Base-by-base conservation (phyloP, 2,888 invertebrate genomes). In the Zeuzera pyrina region DNA sequence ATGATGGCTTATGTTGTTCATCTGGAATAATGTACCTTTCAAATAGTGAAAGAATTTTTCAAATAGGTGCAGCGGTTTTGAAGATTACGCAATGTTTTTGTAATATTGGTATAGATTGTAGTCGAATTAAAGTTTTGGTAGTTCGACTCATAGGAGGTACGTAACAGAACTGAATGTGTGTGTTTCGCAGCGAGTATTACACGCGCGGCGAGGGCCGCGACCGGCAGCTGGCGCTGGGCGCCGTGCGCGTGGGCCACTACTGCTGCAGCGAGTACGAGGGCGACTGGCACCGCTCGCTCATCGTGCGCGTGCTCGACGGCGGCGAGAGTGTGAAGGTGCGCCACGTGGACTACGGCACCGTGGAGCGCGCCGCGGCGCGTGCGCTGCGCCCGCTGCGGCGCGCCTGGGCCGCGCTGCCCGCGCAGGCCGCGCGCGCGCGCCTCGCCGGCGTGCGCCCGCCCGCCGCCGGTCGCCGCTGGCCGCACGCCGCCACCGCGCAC, bases 341-440 rank as follows among this genome's bases (percentile, higher is more conserved):
- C 22, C 86, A 84, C 64, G 66, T 87, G 43, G 87, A 87, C 72
- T 87, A 85, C 65, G 87, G 86, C 52, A 86, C 86, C 26, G 78
- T 86, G 54, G 69, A 70, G 37, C 49, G 52, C 34, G 70, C 67
- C 45, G 0, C 14, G 2, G 49, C 23, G 42, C 0, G n/a, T 4
- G 15, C 3, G 41, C 69, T 79, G 54, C 52, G 52, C 42, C 57
- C 74, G 36, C 68, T 86, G 47, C 69, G 46, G 44, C 63, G 62
- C 16, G 46, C 47, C 27, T 87, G 84, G 62, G 59, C 55, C 3
- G 15, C 40, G 37, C 63, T 86, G 47, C 78, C 84, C 22, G 77
- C 73, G 55, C 86, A 85, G 69, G 86, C 84, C 1, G 41, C 77
- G 40, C 72, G 86, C 37, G 84, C 78, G 38, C 70, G 85, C 1